Base-by-base conservation (phyloP, 2,888 invertebrate species). In the Ophion costatus region DNA sequence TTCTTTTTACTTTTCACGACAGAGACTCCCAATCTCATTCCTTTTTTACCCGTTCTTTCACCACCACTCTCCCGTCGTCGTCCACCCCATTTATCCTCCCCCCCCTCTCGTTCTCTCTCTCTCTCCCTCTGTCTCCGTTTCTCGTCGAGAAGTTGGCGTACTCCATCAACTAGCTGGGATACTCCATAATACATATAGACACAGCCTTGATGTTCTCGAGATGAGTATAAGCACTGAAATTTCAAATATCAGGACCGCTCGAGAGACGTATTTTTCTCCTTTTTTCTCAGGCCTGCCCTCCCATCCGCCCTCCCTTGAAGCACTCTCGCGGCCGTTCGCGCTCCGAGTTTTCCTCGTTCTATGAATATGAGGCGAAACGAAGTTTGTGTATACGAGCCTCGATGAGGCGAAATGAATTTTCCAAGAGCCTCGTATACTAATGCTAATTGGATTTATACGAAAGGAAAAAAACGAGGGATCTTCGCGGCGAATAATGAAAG, bases 11-110 rank as follows among this genome's bases (percentile, higher is more conserved):
- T 80, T 82, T 69, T 82, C 80, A 75, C 78, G 80, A 82, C 82
- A 79, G 76, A 83, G 77, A 79, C 73, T 69, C 63, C 85, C 86
- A 82, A 86, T 85, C 80, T 83, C 78, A 51, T 82, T 80, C 64
- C 63, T 80, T 83, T 78, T 78, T 70, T 80, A 79, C 42, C 20
- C 20, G 20, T 45, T 67, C 22, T 67, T 82, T 63, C 33, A 45
- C 69, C 29, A 29, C 29, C 29, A 4, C 29, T 29, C 29, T 29
- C 57, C 79, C 81, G 69, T 80, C 33, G 10, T 69, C 42, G 38
- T 38, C 38, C 38, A 38, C 38, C 38, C 38, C 38, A 38, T 38
- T 38, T 38, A 9, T 17, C 71, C 57, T 64, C 6, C 20, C 17
- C 56, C 59, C 20, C 57, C 22, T 45, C 56, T 69, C 20, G 14